Conservation (phyloP, 2,113 vertebrate genomes). For the Sphaerodactylus townsendi region DNA sequence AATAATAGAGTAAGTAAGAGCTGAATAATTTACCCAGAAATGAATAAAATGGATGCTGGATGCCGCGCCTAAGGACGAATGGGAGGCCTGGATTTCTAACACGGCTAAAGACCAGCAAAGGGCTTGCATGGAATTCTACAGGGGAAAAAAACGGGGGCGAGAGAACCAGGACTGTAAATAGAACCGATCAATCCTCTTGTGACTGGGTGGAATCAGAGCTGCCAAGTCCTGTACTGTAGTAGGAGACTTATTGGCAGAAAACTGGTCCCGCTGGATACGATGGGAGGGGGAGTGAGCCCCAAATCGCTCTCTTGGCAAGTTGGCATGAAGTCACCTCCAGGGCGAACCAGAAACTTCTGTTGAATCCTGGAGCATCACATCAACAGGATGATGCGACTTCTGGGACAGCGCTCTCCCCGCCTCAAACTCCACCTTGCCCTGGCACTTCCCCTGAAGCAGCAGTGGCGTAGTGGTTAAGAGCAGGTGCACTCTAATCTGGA, state of each 20-base stretch:
- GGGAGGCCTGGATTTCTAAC: conserved; percentile 19
- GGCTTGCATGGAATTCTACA: not conserved
- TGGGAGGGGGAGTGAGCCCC: too few relatives aligned
- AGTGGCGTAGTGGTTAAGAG: too few relatives aligned
- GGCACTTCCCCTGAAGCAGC: too few relatives aligned
- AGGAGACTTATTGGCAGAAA: too few relatives aligned
- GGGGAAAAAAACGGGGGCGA: not conserved
- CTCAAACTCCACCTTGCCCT: too few relatives aligned
- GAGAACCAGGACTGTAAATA: not conserved
- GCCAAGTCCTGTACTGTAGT: not conserved
- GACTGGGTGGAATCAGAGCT: not conserved
- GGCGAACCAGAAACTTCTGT: too few relatives aligned
- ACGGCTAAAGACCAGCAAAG: conserved; percentile 3
- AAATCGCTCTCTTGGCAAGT: too few relatives aligned
- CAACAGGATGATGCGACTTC: too few relatives aligned
- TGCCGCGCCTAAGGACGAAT: conserved; percentile 13
- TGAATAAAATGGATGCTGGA: conserved; percentile 64
- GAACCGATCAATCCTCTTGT: not conserved
- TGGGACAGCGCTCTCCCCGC: too few relatives aligned
- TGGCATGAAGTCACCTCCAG: too few relatives aligned
- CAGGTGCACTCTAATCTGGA: too few relatives aligned
- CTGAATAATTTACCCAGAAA: conserved; percentile 74
- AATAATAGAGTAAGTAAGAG: conserved; percentile 75
- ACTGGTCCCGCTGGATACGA: not conserved
- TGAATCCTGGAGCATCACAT: too few relatives aligned